Percentiles rank a stretch among this genome's conserved stretches.
These are phyloP conservation scores for Nixonia krombeini DNA, from an alignment of 1,140 invertebrate species.

Conservation along the genomic window DNA sequence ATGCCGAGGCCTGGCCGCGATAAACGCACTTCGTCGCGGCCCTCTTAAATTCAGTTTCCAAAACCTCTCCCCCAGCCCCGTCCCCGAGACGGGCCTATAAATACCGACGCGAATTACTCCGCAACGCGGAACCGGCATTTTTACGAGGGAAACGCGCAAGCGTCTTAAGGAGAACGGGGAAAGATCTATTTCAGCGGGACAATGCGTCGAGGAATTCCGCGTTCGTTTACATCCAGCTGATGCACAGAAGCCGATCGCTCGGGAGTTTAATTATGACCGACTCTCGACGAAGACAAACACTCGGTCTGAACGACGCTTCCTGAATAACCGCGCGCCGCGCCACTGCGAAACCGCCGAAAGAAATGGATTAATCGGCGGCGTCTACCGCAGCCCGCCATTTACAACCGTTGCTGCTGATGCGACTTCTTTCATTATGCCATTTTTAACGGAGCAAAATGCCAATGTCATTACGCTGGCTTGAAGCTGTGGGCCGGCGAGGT, in stretches of 20 bases:
- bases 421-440: conserved; percentile 66
- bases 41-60: no score
- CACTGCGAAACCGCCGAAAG: not conserved
- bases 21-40: no score
- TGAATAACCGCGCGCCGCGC: no score
- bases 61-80: no score
- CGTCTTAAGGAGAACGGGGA: no score
- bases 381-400: conserved; percentile 20
- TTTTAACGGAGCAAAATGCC: conserved; percentile 68
- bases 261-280: conserved; percentile 48
- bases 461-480: conserved; percentile 38
- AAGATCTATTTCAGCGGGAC: no score
- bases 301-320: no score
- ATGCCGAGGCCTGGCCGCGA: no score
- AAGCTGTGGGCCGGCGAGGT: conserved; percentile 1
- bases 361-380: not conserved
- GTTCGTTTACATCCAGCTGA: not conserved
- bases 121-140: not conserved
- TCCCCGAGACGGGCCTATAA: no score
- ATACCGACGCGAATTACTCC: no score
- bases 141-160: not conserved
- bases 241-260: conserved; percentile 33
- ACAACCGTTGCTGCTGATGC: conserved; percentile 36
- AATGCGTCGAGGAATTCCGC: not conserved
- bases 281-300: not conserved